Evolutionary conservation across 2,888 invertebrate genomes (phyloP).

Genomic region (Tolmerus cingulatus): DNA sequence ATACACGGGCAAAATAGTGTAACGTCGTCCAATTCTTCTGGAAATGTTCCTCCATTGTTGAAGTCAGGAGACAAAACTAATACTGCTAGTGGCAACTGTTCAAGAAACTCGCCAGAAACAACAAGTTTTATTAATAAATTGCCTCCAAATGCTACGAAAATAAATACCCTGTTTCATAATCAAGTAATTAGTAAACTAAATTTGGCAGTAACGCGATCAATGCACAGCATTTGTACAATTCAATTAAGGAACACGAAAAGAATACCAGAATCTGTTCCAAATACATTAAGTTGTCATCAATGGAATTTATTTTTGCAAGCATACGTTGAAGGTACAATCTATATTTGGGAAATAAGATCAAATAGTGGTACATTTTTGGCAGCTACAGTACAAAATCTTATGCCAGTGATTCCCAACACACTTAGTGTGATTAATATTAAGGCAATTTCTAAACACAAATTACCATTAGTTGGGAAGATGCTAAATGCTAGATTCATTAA

Average conservation of each 20-base stretch:
- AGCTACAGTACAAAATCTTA: constrained; percentile 57
- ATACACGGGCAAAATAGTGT: background rate
- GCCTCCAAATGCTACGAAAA: background rate
- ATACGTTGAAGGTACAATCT: constrained; percentile 56
- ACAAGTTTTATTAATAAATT: background rate
- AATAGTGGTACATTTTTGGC: constrained; percentile 53
- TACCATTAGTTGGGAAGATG: constrained; percentile 58
- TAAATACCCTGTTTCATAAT: background rate
- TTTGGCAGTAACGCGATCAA: constrained; percentile 46
- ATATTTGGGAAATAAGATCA: constrained; percentile 58
- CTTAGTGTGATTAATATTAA: constrained; percentile 58
- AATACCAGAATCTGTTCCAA: constrained; percentile 56
- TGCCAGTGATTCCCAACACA: constrained; percentile 58
- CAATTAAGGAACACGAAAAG: constrained; percentile 58
- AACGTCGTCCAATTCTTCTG: background rate
- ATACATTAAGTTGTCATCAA: constrained; percentile 43
- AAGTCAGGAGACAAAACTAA: background rate
- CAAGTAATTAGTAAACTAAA: constrained; percentile 43
- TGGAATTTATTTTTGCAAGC: constrained; percentile 54
- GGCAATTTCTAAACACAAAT: constrained; percentile 50
- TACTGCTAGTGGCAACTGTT: background rate
- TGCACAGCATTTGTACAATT: constrained; percentile 52
- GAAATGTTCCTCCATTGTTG: background rate
- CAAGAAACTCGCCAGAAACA: background rate
- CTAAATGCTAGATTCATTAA: constrained; percentile 53